phyloP scores from a whole-genome alignment of 2,797 vertebrate genomes.

The Sternarchorhynchus goeldii region DNA sequence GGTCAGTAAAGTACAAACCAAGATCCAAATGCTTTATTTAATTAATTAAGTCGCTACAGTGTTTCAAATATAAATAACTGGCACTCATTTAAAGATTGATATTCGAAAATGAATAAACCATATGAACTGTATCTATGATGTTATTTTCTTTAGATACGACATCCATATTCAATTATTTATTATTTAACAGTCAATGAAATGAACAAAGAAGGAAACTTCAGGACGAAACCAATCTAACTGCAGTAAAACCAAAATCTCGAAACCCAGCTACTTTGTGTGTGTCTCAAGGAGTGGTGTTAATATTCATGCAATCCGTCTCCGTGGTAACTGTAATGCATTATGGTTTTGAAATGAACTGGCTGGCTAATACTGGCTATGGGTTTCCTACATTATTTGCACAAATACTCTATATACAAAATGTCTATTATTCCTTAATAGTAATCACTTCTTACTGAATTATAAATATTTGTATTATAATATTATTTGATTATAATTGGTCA shows the following conservation, averaged over 20 bases:
- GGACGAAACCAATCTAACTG: slow-evolving; percentile 56
- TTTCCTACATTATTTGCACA: neutral
- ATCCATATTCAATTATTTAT: neutral
- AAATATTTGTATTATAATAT: neutral
- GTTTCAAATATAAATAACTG: neutral
- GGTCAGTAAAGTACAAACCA: slow-evolving; percentile 26
- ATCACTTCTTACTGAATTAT: neutral
- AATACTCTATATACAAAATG: neutral
- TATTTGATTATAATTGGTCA: neutral
- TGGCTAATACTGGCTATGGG: neutral
- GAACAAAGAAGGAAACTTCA: slow-evolving; percentile 32
- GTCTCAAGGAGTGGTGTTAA: slow-evolving; percentile 1
- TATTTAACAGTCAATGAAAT: slow-evolving; percentile 18
- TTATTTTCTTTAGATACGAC: neutral
- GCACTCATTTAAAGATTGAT: neutral
- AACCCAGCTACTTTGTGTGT: slow-evolving; percentile 5
- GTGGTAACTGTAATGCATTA: neutral
- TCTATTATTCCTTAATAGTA: neutral
- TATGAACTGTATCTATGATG: neutral
- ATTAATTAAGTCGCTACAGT: neutral
- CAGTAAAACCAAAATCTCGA: slow-evolving; percentile 4
- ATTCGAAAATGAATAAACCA: neutral
- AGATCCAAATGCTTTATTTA: slow-evolving; percentile 57
- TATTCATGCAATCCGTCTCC: neutral
- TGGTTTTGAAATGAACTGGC: neutral